phyloP scores from a whole-genome alignment of 2,113 vertebrate species.

The Poicephalus meyeri region DNA sequence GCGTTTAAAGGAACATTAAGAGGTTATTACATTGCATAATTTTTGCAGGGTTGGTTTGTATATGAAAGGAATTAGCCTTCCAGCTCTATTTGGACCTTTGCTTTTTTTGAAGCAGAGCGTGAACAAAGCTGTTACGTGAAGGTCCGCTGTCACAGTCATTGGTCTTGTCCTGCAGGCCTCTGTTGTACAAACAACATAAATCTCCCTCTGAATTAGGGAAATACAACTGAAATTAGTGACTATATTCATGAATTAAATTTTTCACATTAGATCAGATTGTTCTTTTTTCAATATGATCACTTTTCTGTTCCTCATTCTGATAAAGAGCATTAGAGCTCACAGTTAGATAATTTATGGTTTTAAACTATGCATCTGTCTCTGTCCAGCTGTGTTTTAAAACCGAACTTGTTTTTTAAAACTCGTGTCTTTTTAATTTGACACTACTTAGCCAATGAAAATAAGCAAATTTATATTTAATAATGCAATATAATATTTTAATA shows the following conservation, averaged over 20 bases:
- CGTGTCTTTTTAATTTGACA: neutral
- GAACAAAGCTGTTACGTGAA: neutral
- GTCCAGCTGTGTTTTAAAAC: neutral
- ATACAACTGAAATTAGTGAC: neutral
- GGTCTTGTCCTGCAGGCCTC: neutral
- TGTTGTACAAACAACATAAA: neutral
- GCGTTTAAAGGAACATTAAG: neutral
- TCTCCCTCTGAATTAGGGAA: neutral
- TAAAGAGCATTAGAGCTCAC: neutral
- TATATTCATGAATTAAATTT: neutral
- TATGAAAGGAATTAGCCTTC: neutral
- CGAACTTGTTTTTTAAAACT: neutral
- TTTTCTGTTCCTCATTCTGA: neutral
- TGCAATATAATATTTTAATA: too few species aligned
- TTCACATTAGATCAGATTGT: neutral
- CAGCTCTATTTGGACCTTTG: neutral
- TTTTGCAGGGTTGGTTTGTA: neutral
- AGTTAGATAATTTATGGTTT: neutral
- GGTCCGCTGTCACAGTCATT: neutral
- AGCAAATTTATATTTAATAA: neutral
- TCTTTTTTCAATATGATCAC: neutral
- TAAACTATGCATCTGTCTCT: neutral
- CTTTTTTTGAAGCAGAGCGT: neutral
- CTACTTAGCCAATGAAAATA: neutral
- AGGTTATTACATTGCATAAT: neutral